phyloP scores from a whole-genome alignment of 2,797 vertebrate species.

The Etheostoma perlongum region DNA sequence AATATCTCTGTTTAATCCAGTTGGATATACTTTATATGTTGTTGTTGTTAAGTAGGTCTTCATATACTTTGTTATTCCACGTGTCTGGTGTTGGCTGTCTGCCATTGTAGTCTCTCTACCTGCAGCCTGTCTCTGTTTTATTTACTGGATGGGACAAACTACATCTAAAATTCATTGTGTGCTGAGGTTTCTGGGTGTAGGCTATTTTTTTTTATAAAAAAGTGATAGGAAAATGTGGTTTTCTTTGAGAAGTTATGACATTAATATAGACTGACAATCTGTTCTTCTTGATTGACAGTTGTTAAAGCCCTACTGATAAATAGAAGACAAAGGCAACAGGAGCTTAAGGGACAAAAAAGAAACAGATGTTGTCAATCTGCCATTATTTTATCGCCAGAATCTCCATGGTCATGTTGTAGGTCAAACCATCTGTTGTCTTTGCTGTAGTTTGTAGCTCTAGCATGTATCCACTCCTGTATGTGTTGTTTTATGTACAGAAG shows the following conservation, averaged over 20 bases:
- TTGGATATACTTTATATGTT: conserved; percentile 16
- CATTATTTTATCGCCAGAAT: conserved; percentile 70
- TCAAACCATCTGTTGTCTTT: conserved; percentile 80
- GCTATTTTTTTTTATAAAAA: conserved; percentile 22
- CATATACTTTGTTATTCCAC: conserved; percentile 27
- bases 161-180: conserved; percentile 52
- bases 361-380: conserved; percentile 75
- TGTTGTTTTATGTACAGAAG: conserved; percentile 55
- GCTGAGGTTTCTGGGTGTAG: conserved; percentile 33
- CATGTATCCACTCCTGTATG: conserved; percentile 50
- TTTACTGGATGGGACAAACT: conserved; percentile 37
- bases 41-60: conserved; percentile 20
- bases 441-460: conserved; percentile 56
- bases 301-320: conserved; percentile 68
- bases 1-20: conserved; percentile 43
- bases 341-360: conserved; percentile 71
- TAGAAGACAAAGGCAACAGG: conserved; percentile 69
- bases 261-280: conserved; percentile 37
- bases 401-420: conserved; percentile 60
- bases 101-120: conserved; percentile 28
- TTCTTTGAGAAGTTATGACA: conserved; percentile 35
- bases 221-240: conserved; percentile 5
- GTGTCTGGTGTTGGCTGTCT: conserved; percentile 9
- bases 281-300: conserved; percentile 72
- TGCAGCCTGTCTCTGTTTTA: conserved; percentile 30